phyloP scores from a whole-genome alignment of 2,888 invertebrate genomes.

The Oscheius sp. region DNA sequence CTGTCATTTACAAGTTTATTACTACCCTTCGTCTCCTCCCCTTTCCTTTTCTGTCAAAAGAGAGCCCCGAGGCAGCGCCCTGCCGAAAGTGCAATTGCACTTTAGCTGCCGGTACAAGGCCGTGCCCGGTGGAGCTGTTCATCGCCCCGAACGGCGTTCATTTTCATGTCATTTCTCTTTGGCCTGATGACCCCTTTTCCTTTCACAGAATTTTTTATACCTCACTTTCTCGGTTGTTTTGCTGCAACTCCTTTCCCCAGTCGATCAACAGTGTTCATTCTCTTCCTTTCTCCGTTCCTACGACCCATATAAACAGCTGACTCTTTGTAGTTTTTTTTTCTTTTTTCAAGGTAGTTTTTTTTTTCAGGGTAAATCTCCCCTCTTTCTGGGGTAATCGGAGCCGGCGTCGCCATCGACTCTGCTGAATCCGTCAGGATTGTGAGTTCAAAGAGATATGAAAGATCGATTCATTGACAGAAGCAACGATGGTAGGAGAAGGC shows the following conservation, averaged over 20 bases:
- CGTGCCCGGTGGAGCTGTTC: conserved; percentile 15
- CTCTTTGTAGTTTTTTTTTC: neutral
- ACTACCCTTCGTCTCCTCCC: no score
- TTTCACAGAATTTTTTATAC: neutral
- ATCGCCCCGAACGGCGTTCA: conserved; percentile 22
- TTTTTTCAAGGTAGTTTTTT: neutral
- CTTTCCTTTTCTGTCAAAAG: no score
- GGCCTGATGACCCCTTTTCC: neutral
- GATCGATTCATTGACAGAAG: neutral
- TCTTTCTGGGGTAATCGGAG: conserved; percentile 12
- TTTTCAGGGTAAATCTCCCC: neutral
- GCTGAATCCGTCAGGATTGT: conserved; percentile 4
- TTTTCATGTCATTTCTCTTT: conserved; percentile 1
- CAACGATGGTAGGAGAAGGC: conserved; percentile 27
- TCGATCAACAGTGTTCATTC: neutral
- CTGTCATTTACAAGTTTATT: no score
- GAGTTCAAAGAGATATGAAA: neutral
- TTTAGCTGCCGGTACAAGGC: conserved; percentile 9
- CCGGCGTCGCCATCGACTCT: conserved; percentile 23
- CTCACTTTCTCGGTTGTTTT: neutral
- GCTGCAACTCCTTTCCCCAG: neutral
- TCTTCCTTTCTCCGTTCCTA: neutral
- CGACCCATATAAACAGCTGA: conserved; percentile 14
- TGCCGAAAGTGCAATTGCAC: conserved; percentile 5
- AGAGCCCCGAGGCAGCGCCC: no score